Evolutionary conservation across 2,113 vertebrate species (phyloP), one percentile per base, ranked within the genome.

Genomic region (Collichthys lucidus): DNA sequence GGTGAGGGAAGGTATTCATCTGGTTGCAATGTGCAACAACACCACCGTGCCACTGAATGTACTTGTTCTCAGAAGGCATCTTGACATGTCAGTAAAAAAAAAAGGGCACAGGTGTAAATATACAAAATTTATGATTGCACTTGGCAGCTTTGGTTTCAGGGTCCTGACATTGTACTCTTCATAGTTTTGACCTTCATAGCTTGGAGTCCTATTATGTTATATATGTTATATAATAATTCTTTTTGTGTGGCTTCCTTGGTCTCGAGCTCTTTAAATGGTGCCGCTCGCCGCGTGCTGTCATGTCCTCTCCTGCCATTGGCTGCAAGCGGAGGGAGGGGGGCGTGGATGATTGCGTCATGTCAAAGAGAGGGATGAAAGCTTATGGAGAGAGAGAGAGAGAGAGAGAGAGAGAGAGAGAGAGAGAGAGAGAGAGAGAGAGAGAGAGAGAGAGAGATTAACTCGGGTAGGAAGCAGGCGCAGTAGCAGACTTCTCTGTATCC

Each of bases 391-490:
- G 65, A 29, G 77, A 49, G 72, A 70, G 64, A 74, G 65, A 29
- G 72, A 70, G 64, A 74, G 65, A 29, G 77, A 49, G 72, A 70
- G 64, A 74, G 65, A 29, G 29, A 29, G 29, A 29, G 77, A 56
- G 72, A 70, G 64, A 74, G 65, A 75, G 57, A 31, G 63, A 56
- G 47, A 64, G 68, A 19, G 53, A 59, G 44, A 49, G 75, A 57
- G 79, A 65, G 72, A 62, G 77, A 57, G 72, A 76, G 77, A 71
- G 79, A 85, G 85, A 85, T 87, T 91, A 86, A 49, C 55, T 24
- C 10, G 83, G 82, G 79, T 26, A 12, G 59, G 68, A 85, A 70
- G 86, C 85, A 90, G 86, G 90, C 92, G 90, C 92, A 88, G 89
- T 63, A 80, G 82, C 80, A 84, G 65, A 69, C 74, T 74, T 12